A percentile compares a stretch with the other conserved stretches of the same genome.
Conservation (phyloP, 1,140 invertebrate species). For the Diachasmimorpha longicaudata region DNA sequence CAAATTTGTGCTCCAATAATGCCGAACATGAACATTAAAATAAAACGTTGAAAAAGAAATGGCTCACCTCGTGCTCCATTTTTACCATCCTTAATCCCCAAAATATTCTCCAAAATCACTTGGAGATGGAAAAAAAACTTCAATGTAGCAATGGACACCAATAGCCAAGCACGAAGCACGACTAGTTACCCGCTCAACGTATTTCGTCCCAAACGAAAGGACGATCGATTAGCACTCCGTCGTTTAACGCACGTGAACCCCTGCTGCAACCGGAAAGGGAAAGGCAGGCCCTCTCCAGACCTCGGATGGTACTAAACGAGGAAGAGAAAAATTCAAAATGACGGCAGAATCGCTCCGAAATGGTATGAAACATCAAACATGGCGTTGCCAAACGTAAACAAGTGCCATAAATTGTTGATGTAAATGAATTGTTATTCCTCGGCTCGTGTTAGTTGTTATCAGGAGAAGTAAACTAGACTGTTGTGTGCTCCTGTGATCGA, state of each 20-base stretch:
- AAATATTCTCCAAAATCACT: neutral
- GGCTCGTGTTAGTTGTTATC: neutral
- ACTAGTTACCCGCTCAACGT: neutral
- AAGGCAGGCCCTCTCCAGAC: neutral
- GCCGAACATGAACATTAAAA: too few species aligned
- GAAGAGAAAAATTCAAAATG: neutral
- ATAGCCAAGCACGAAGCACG: conserved; percentile 10
- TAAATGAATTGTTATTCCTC: neutral
- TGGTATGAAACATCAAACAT: neutral
- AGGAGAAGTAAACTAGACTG: neutral
- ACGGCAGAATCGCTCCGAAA: neutral
- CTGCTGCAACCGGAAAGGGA: conserved; percentile 21
- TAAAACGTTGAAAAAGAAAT: too few species aligned
- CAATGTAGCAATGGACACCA: neutral
- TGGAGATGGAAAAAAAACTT: neutral
- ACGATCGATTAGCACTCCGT: conserved; percentile 35
- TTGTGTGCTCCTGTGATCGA: neutral
- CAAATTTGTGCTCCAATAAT: too few species aligned
- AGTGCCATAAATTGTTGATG: neutral
- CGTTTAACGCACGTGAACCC: conserved; percentile 36
- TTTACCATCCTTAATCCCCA: conserved; percentile 53
- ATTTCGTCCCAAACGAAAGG: neutral
- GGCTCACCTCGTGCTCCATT: conserved; percentile 59
- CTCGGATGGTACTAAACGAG: too few species aligned
- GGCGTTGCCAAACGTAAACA: neutral